Evolutionary conservation across 92 coral and sea anemone species (phyloP), one percentile per base, ranked within the genome.

Genomic region (Diadumene lineata): DNA sequence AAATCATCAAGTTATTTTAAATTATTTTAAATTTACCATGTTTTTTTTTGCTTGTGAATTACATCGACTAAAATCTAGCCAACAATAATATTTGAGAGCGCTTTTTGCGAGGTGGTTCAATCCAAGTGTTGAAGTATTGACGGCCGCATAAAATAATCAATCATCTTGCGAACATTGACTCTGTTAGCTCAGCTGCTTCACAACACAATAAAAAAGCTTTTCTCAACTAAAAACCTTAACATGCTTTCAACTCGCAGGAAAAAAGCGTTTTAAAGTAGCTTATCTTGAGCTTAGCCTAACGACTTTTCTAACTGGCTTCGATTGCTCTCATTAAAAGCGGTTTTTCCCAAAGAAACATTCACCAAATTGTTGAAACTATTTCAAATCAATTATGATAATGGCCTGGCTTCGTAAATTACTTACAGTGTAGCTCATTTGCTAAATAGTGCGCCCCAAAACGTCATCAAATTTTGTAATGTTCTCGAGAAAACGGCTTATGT

Each of bases 151-250:
- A 62, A 62, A 62, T 62, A 62, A 62, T 62, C 68, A 62, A 28
- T 62, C 68, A 62, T 3, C 7, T 60, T 4, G 13, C 29, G 22
- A 60, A 60, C 65, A 60, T 51, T 48, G 25, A 13, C 13, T 61
- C 50, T 72, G 77, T 72, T 72, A 30, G 77, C n/a, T 31, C 77
- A 72, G 77, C 77, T 72, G 77, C 55, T 23, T 55, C 19, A n/a
- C 77, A 31, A 53, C 15, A 11, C 43, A 27, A 28, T 16, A 43
- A 38, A 13, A 62, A 62, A 28, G 29, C 27, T 21, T 28, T 21
- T 1, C 27, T 62, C 27, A 10, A 62, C 27, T 28, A 62, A 38
- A 38, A 38, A 38, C 6, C 48, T 13, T 0, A 27, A 28, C 68
- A 6, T 62, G 38, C 31, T 38, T 38, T 13, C 48, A 4, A 38